Base-by-base conservation (phyloP, 2,888 invertebrate genomes). In the Hyalella azteca region DNA sequence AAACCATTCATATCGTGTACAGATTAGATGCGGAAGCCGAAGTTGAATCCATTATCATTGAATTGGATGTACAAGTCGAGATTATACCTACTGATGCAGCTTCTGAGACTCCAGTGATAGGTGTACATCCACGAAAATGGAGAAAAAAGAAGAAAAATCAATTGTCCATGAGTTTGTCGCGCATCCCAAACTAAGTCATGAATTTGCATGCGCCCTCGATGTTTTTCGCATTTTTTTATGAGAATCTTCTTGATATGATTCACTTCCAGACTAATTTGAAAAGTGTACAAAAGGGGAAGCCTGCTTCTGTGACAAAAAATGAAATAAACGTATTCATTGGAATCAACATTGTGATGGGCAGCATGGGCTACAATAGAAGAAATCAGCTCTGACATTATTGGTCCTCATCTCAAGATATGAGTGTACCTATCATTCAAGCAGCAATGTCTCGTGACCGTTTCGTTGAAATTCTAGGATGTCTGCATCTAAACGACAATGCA, bases 261-360 rank as follows among this genome's bases (percentile, higher is more conserved):
- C 41, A 50, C 45, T 81, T 54, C 22, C 54, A 81, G 78, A 75
- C 78, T 41, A 81, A 81, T 40, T 49, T 81, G 48, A 78, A 81
- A 26, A 78, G 81, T 75, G 29, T 32, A 2, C 81, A 81, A 59
- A 81, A 77, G 32, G 59, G 49, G 39, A 81, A 75, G 73, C 45
- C 60, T 22, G 40, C 73, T 73, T 59, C 2, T 73, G 19, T 78
- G 11, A 78, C 54, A 54, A 73, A 78, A 59, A 78, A 81, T 60
- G 78, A 81, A 76, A 45, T 81, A 22, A 66, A 73, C 36, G 79
- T 77, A 60, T 81, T 81, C 41, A 40, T 81, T 29, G 81, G 81
- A 49, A 77, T 79, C 48, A 81, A 81, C 73, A 81, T 81, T 41
- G 60, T 79, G 66, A 81, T 81, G 79, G 48, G 79, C 79, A 81